A percentile compares a stretch with the other conserved stretches of the same genome.
Evolutionary conservation across 2,113 vertebrate genomes (phyloP).

Genomic region (Zosterops borbonicus): DNA sequence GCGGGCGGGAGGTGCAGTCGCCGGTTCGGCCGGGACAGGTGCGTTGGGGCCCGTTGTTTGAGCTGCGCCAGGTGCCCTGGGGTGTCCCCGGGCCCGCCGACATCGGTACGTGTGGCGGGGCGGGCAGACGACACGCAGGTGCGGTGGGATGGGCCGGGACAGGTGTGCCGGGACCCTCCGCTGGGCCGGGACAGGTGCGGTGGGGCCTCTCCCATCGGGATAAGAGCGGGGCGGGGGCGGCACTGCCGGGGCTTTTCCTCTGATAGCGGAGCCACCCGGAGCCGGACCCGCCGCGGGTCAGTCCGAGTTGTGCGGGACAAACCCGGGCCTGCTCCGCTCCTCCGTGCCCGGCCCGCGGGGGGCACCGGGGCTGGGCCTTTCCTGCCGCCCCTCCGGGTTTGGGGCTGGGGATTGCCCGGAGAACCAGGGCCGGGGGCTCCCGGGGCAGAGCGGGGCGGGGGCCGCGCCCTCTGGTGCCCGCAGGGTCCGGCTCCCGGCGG

Average conservation of each 20-base stretch:
- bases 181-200: not conserved
- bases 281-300: too few relatives aligned
- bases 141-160: not conserved
- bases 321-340: accelerated
- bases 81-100: too few relatives aligned
- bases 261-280: accelerated
- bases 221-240: not conserved
- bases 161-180: too few relatives aligned
- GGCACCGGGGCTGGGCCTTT: not conserved
- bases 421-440: not conserved
- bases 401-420: too few relatives aligned
- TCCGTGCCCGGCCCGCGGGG: not conserved
- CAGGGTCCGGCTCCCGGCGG: not conserved
- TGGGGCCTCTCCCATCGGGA: not conserved
- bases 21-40: not conserved
- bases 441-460: not conserved
- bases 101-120: not conserved
- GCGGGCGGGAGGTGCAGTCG: not conserved
- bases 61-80: not conserved
- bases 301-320: not conserved
- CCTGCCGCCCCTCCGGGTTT: not conserved
- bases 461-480: not conserved
- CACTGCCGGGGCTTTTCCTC: accelerated
- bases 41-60: not conserved
- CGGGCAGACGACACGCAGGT: not conserved